phyloP scores from a whole-genome alignment of 2,113 vertebrate species.

The Paracanthobrama guichenoti region DNA sequence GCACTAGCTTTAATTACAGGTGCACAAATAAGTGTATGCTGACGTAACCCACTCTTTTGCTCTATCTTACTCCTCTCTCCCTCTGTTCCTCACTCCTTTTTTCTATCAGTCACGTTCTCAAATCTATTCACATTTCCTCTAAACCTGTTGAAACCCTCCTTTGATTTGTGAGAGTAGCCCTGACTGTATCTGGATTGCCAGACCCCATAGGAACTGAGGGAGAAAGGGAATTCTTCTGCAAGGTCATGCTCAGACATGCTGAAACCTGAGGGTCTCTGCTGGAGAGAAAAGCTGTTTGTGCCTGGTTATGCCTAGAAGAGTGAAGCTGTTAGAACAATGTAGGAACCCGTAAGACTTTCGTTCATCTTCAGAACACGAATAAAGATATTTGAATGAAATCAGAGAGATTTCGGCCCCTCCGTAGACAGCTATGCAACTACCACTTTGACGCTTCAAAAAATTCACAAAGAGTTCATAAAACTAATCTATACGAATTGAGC shows the following conservation, averaged over 20 bases:
- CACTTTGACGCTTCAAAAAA: too few species aligned
- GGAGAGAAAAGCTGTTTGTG: conserved; percentile 7
- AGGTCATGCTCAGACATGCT: conserved; percentile 56
- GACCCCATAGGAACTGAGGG: conserved; percentile 56
- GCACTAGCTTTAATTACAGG: conserved; percentile 34
- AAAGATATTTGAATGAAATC: too few species aligned
- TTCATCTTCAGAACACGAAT: too few species aligned
- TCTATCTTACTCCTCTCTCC: background rate
- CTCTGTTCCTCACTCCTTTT: background rate
- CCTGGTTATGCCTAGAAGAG: background rate
- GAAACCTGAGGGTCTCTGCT: conserved; percentile 33
- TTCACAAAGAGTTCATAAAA: too few species aligned
- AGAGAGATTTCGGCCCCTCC: too few species aligned
- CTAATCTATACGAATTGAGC: too few species aligned
- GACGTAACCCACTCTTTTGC: background rate
- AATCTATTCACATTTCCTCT: background rate
- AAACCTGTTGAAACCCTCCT: conserved; percentile 19
- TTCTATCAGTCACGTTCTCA: background rate
- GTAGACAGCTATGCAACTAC: too few species aligned
- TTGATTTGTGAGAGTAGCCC: background rate
- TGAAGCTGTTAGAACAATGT: background rate
- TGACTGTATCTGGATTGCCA: conserved; percentile 48
- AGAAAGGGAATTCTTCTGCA: conserved; percentile 59
- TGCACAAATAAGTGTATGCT: conserved; percentile 17
- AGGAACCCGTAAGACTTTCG: background rate